Conservation (phyloP, 1,140 invertebrate species). For the Bombus vancouverensis region DNA sequence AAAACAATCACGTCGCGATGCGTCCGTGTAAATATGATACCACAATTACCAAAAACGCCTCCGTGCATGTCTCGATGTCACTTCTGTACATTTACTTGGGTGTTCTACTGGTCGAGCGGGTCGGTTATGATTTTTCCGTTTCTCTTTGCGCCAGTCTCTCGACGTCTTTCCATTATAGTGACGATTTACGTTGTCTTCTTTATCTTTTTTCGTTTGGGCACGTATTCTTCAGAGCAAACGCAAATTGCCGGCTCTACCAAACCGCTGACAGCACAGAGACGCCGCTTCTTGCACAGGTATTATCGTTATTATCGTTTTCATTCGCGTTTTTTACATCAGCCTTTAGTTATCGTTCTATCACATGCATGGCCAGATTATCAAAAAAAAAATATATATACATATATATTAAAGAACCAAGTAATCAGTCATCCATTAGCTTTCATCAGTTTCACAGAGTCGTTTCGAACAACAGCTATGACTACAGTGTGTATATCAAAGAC, state of each 20-base stretch:
- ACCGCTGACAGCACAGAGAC: constrained; percentile 82
- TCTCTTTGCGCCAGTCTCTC: constrained; percentile 54
- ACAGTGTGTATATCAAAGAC: background rate
- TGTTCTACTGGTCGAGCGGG: constrained; percentile 11
- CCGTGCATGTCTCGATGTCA: constrained; percentile 66
- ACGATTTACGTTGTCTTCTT: constrained; percentile 79
- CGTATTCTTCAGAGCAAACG: constrained; percentile 82
- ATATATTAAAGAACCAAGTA: constrained; percentile 45
- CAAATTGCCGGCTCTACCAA: constrained; percentile 82
- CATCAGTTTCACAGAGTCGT: background rate
- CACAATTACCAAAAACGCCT: constrained; percentile 35
- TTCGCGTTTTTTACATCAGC: constrained; percentile 60
- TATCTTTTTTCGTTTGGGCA: constrained; percentile 80
- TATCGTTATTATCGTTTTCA: constrained; percentile 76
- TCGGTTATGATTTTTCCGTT: constrained; percentile 52
- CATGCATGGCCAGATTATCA: constrained; percentile 59
- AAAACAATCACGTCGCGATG: background rate
- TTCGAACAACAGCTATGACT: background rate
- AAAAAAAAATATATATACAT: background rate
- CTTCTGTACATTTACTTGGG: constrained; percentile 48
- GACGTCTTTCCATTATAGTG: constrained; percentile 68
- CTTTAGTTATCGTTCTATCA: constrained; percentile 62
- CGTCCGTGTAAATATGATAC: constrained; percentile 46
- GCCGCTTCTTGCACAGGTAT: constrained; percentile 82
- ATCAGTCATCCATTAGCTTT: background rate